Evolutionary conservation across 2,797 vertebrate genomes (phyloP).

Genomic region (Labroides dimidiatus): DNA sequence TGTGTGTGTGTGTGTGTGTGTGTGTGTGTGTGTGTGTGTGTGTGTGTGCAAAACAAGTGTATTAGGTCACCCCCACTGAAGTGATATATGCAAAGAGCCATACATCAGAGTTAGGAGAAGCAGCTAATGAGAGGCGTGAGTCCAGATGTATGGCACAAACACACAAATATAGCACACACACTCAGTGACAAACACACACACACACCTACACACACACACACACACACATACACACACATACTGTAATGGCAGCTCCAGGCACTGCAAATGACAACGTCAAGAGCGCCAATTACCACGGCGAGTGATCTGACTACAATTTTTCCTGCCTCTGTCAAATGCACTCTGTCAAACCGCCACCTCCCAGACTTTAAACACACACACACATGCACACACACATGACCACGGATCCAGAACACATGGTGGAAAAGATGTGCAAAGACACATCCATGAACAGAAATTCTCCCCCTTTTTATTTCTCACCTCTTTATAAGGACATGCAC

Average conservation of each 20-base stretch:
- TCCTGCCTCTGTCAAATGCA: constrained; percentile 62
- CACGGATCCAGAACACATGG: constrained; percentile 46
- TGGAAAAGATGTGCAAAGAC: constrained; percentile 41
- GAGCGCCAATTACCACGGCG: constrained; percentile 73
- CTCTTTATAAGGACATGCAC: constrained; percentile 37
- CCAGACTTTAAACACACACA: constrained; percentile 26
- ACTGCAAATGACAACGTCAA: constrained; percentile 71
- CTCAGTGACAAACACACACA: constrained; percentile 15
- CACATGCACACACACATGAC: constrained; percentile 13
- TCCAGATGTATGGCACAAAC: constrained; percentile 19
- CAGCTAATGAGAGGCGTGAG: constrained; percentile 26
- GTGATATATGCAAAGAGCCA: not conserved
- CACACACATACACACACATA: constrained; percentile 16
- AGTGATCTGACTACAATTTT: constrained; percentile 74
- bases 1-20: too few relatives aligned
- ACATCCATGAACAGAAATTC: constrained; percentile 43
- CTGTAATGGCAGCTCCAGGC: constrained; percentile 66
- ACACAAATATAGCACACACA: constrained; percentile 7
- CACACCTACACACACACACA: constrained; percentile 12
- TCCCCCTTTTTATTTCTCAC: constrained; percentile 18
- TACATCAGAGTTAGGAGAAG: constrained; percentile 20
- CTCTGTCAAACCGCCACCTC: constrained; percentile 49
- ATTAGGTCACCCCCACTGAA: constrained; percentile 14
- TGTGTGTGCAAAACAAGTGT: constrained; percentile 16
- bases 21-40: too few relatives aligned